Evolutionary conservation across 2,113 vertebrate genomes (phyloP).

Genomic region (Antechinus flavipes): DNA sequence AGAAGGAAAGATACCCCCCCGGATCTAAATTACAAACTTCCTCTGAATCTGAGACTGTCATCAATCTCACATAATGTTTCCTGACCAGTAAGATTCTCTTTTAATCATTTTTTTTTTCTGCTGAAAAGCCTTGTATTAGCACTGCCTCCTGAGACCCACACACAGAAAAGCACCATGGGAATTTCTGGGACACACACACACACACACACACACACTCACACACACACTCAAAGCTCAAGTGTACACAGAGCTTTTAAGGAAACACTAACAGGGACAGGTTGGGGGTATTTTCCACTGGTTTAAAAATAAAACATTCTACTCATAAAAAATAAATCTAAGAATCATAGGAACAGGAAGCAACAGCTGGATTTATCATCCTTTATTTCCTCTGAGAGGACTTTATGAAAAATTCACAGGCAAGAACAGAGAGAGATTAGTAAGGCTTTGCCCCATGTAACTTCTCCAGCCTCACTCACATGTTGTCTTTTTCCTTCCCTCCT

Average conservation of each 20-base stretch:
- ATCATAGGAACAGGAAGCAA: slow-evolving; percentile 81
- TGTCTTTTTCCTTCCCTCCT: neutral
- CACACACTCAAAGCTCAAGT: neutral
- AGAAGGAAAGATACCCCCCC: slow-evolving; percentile 16
- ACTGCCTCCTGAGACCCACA: slow-evolving; percentile 40
- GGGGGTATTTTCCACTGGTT: slow-evolving; percentile 76
- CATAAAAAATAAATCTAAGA: slow-evolving; percentile 64
- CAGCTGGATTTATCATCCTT: slow-evolving; percentile 79
- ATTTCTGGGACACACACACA: slow-evolving; percentile 31
- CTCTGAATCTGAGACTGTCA: slow-evolving; percentile 53
- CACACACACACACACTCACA: slow-evolving; percentile 42
- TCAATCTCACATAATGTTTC: slow-evolving; percentile 50
- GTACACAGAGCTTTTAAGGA: slow-evolving; percentile 64
- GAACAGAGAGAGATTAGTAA: neutral
- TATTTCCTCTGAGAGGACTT: slow-evolving; percentile 73
- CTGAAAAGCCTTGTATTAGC: slow-evolving; percentile 37
- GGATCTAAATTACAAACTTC: slow-evolving; percentile 54
- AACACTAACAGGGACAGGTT: slow-evolving; percentile 65
- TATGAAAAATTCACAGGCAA: slow-evolving; percentile 64
- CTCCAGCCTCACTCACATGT: neutral
- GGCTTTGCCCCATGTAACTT: neutral
- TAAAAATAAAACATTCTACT: slow-evolving; percentile 74
- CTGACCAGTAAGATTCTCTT: slow-evolving; percentile 55
- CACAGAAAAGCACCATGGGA: slow-evolving; percentile 26
- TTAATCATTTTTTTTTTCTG: slow-evolving; percentile 61